These are phyloP conservation scores for Vombatus ursinus DNA, from an alignment of 2,113 vertebrate genomes.

Conservation along the genomic window DNA sequence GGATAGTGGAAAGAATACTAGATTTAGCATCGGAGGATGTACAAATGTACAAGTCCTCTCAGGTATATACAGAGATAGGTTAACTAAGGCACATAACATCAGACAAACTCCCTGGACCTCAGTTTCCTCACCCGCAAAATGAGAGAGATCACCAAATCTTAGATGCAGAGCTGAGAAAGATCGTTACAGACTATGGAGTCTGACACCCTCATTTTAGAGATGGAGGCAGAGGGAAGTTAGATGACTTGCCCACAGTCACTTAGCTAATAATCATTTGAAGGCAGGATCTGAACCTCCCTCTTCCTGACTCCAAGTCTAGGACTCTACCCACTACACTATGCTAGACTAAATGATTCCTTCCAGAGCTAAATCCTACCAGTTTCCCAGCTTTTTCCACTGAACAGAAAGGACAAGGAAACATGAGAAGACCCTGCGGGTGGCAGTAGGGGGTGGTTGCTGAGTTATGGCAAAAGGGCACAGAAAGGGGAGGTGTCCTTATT, in stretches of 20 bases:
- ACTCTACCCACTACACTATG: not conserved
- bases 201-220: not conserved
- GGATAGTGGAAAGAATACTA: not conserved
- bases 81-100: not conserved
- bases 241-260: not conserved
- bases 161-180: not conserved
- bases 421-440: not conserved
- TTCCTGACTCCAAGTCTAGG: not conserved
- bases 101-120: not conserved
- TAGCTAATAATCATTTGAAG: not conserved
- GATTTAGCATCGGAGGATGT: not conserved
- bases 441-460: not conserved
- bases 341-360: not conserved
- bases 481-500: not conserved
- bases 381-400: not conserved
- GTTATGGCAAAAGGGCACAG: not conserved
- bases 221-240: not conserved
- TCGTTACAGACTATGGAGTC: not conserved
- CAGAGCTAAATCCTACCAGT: not conserved
- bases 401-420: not conserved
- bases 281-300: not conserved
- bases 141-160: not conserved
- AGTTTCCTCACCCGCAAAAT: not conserved
- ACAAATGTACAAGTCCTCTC: not conserved
- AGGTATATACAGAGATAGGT: not conserved